These are phyloP conservation scores for Carcina quercana DNA, from an alignment of 2,888 invertebrate species.

Conservation along the genomic window DNA sequence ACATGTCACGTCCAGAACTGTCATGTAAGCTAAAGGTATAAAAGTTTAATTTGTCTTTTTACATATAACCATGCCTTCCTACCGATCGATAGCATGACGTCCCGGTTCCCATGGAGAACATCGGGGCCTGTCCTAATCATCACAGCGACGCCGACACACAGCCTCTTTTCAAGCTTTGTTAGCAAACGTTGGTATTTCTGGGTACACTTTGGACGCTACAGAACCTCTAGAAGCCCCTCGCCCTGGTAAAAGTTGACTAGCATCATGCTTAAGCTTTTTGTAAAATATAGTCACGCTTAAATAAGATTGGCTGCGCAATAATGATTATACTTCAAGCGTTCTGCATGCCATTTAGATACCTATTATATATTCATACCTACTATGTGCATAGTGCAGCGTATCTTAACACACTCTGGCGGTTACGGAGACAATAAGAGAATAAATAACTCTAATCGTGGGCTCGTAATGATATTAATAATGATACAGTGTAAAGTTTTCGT, in stretches of 20 bases:
- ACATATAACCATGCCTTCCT: slow-evolving; percentile 59
- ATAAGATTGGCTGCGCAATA: slow-evolving; percentile 75
- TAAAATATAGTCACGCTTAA: slow-evolving; percentile 75
- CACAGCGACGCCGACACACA: slow-evolving; percentile 65
- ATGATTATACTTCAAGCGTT: slow-evolving; percentile 75
- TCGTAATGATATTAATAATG: slow-evolving; percentile 34
- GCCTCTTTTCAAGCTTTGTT: slow-evolving; percentile 64
- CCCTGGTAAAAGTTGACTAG: slow-evolving; percentile 73
- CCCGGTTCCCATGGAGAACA: slow-evolving; percentile 46
- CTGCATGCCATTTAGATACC: slow-evolving; percentile 75
- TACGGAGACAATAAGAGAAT: slow-evolving; percentile 57
- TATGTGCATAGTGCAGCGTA: slow-evolving; percentile 71
- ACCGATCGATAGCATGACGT: slow-evolving; percentile 60
- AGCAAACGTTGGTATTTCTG: slow-evolving; percentile 70
- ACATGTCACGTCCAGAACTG: slow-evolving; percentile 75
- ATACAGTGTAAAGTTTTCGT: slow-evolving; percentile 29
- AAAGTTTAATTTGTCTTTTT: slow-evolving; percentile 70
- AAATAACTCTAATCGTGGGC: slow-evolving; percentile 43
- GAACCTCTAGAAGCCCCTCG: slow-evolving; percentile 70
- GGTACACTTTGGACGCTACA: slow-evolving; percentile 72
- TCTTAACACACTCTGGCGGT: slow-evolving; percentile 67
- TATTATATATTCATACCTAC: slow-evolving; percentile 71
- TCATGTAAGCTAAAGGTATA: slow-evolving; percentile 75
- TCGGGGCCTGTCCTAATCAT: slow-evolving; percentile 39
- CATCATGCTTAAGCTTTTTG: slow-evolving; percentile 75